A percentile compares a stretch with the other conserved stretches of the same genome.
Conservation (phyloP, 2,113 vertebrate species). For the Mobula birostris region DNA sequence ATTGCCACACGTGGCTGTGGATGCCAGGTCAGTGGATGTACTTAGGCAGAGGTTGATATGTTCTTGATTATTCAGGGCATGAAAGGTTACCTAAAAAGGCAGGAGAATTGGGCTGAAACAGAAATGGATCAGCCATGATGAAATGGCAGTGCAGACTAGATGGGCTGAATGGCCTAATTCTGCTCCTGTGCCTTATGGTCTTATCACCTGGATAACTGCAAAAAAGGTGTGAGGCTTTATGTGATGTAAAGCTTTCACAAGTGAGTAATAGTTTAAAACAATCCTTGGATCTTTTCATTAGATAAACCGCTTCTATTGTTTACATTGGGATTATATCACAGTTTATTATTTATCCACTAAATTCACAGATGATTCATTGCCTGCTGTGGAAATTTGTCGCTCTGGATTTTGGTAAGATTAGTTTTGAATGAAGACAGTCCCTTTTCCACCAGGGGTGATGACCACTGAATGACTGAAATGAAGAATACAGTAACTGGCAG, state of each 20-base stretch:
- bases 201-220: background rate
- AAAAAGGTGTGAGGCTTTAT: background rate
- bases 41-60: no score
- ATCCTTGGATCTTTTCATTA: background rate
- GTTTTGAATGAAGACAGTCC: background rate
- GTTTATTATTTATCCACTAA: background rate
- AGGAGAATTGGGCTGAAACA: no score
- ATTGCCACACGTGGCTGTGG: no score
- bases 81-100: no score
- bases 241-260: background rate
- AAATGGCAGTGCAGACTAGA: no score
- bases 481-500: background rate
- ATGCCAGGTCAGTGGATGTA: no score
- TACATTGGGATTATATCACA: no score
- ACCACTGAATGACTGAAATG: background rate
- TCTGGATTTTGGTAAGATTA: background rate
- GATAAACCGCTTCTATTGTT: background rate
- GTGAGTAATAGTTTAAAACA: background rate
- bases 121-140: no score
- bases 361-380: background rate
- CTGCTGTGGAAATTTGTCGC: background rate
- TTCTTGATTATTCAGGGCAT: no score
- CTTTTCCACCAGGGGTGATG: background rate
- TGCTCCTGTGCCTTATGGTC: no score
- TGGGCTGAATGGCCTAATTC: no score